These are phyloP conservation scores for Alloplasta piceator DNA, from an alignment of 2,888 invertebrate species.

Conservation along the genomic window DNA sequence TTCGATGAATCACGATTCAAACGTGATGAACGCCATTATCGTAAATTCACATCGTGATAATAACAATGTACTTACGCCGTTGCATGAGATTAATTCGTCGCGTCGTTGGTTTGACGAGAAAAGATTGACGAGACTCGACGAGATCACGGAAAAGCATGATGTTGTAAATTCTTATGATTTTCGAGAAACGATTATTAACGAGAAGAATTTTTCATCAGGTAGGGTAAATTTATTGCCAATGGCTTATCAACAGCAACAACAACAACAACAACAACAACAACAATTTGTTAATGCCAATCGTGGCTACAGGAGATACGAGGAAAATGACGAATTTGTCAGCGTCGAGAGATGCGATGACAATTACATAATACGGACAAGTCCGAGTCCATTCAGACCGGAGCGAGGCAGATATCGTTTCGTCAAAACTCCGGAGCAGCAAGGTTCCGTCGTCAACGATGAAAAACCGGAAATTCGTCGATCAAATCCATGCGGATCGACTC, in stretches of 20 bases:
- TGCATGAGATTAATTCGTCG: constrained; percentile 57
- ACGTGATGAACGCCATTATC: constrained; percentile 21
- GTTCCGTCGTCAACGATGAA: not conserved
- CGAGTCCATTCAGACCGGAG: constrained; percentile 79
- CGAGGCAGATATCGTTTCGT: constrained; percentile 67
- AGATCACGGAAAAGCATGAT: not conserved
- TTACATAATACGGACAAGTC: constrained; percentile 78
- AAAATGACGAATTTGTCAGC: constrained; percentile 80
- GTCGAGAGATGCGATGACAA: constrained; percentile 74
- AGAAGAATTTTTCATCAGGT: constrained; percentile 1
- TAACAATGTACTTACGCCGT: constrained; percentile 41
- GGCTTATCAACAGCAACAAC: not conserved
- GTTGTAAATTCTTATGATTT: constrained; percentile 1
- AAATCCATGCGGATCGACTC: not conserved
- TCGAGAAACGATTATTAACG: constrained; percentile 3
- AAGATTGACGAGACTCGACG: constrained; percentile 19
- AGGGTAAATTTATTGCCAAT: constrained; percentile 12
- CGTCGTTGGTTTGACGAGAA: constrained; percentile 45
- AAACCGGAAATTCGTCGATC: not conserved
- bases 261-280: constrained; percentile 11
- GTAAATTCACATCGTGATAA: constrained; percentile 32
- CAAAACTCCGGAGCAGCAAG: not conserved
- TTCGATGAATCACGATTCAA: constrained; percentile 29
- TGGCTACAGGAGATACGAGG: constrained; percentile 48
- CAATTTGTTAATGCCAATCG: not conserved